Conservation (phyloP, 2,113 vertebrate species). For the Corvus moneduloides region DNA sequence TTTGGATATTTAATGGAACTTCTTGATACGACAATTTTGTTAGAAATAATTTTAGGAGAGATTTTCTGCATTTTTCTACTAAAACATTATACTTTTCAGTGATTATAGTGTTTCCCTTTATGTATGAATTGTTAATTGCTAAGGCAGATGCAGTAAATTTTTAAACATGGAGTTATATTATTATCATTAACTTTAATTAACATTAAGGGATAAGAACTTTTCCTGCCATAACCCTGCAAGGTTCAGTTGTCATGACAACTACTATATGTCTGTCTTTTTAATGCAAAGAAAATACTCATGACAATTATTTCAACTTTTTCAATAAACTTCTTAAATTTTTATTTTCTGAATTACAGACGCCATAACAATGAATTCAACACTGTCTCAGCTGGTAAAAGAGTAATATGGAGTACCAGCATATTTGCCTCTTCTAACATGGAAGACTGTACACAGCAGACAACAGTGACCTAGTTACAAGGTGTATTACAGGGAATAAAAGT, state of each 20-base stretch:
- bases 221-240: background rate
- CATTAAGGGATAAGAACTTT: background rate
- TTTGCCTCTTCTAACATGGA: background rate
- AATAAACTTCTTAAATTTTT: background rate
- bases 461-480: background rate
- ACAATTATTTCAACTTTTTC: background rate
- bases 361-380: background rate
- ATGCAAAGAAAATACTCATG: background rate
- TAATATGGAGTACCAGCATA: background rate
- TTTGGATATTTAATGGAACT: background rate
- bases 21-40: background rate
- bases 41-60: background rate
- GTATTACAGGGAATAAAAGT: background rate
- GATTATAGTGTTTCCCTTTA: background rate
- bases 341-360: background rate
- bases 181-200: background rate
- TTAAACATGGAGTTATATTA: background rate
- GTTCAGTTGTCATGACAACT: background rate
- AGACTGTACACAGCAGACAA: background rate
- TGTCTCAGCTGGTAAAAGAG: background rate
- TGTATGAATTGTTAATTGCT: background rate
- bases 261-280: background rate
- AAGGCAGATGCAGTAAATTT: background rate
- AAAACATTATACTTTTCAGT: background rate
- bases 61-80: background rate